phyloP scores from a whole-genome alignment of 2,797 vertebrate genomes.

The Macropodus opercularis region DNA sequence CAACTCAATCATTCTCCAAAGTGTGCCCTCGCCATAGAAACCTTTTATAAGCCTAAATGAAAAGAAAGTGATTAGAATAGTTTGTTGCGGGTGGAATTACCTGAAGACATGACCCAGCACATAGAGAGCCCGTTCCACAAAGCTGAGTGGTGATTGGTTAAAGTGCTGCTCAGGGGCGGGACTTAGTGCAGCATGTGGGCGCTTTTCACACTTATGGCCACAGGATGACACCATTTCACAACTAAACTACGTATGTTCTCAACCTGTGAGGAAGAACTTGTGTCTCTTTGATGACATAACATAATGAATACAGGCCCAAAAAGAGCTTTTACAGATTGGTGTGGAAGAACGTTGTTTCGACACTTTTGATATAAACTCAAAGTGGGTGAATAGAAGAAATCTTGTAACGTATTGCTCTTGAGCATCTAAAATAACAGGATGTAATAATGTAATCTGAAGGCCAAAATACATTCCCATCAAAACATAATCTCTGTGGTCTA shows the following conservation, averaged over 20 bases:
- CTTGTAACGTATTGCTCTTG: too few relatives aligned
- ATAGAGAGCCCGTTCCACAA: background rate
- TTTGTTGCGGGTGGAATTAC: accelerated
- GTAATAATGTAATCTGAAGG: too few relatives aligned
- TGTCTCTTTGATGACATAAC: too few relatives aligned
- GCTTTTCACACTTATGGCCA: background rate
- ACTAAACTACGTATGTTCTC: background rate
- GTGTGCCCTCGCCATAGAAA: accelerated
- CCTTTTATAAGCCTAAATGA: accelerated
- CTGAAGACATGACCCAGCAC: background rate
- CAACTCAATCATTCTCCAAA: accelerated
- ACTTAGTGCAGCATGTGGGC: background rate
- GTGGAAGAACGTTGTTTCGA: too few relatives aligned
- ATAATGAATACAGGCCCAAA: too few relatives aligned
- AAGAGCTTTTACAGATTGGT: too few relatives aligned
- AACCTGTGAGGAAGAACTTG: background rate
- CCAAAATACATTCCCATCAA: background rate
- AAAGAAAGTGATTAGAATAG: accelerated
- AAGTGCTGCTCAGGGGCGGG: conserved; percentile 24
- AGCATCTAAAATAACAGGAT: too few relatives aligned
- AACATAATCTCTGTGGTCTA: background rate
- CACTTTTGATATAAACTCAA: too few relatives aligned
- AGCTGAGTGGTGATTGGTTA: conserved; percentile 52
- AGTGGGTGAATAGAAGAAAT: too few relatives aligned
- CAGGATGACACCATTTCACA: conserved; percentile 16